These are phyloP conservation scores for Daphoenositta chrysoptera DNA, from an alignment of 2,113 vertebrate species.

Conservation along the genomic window DNA sequence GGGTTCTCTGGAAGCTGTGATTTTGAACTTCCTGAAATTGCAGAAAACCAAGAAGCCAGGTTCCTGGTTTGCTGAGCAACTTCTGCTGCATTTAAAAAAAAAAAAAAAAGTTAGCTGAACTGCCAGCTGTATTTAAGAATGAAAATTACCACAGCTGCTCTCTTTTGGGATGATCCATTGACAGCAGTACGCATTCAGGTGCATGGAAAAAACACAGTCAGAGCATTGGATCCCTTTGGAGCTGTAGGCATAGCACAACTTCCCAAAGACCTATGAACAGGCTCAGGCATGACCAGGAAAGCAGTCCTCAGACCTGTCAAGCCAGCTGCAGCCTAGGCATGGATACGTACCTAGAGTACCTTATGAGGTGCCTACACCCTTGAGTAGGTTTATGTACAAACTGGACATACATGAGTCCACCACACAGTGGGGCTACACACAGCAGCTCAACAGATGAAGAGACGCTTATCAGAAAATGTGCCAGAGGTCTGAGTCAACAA, in stretches of 20 bases:
- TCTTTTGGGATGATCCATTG: background rate
- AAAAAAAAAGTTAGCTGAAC: background rate
- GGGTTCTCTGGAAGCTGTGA: background rate
- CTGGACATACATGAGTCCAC: background rate
- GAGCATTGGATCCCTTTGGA: background rate
- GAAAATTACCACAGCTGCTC: background rate
- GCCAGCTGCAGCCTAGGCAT: background rate
- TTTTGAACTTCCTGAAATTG: background rate
- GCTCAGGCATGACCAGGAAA: background rate
- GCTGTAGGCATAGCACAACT: background rate
- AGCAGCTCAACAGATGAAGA: background rate
- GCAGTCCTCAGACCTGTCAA: background rate
- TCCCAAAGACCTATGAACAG: background rate
- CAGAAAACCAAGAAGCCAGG: rapidly evolving
- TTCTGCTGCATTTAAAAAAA: background rate
- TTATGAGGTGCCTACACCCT: background rate
- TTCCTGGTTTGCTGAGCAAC: background rate
- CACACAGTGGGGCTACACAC: background rate
- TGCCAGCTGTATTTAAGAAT: background rate
- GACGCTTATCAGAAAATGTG: background rate
- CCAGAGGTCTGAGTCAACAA: background rate
- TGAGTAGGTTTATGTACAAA: background rate
- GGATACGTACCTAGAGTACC: background rate
- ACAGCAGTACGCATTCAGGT: background rate
- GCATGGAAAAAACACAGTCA: background rate